Base-by-base conservation (phyloP, 2,113 vertebrate genomes). In the Arvicanthis niloticus region DNA sequence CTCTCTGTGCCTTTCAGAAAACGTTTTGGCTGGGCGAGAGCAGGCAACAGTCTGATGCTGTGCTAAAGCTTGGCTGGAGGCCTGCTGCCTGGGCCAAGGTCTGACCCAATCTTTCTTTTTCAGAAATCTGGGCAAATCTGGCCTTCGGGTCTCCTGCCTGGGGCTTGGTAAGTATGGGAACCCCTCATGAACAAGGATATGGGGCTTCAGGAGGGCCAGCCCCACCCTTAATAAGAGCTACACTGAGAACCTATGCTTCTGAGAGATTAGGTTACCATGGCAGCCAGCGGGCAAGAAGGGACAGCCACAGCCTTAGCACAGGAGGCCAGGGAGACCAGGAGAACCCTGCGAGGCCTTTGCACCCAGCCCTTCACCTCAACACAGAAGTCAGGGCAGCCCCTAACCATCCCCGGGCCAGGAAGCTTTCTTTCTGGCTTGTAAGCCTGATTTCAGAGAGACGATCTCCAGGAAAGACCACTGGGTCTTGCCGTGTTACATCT, bases 81-180 rank as follows among this genome's bases (percentile, higher is more conserved):
- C 84, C 1, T 16, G 31, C 76, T 22, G 24, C 10, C 2, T 3
- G 12, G 9, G 1, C 82, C 1, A 2, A 58, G 76, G 24, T 37
- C 86, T 97, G 48, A 97, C 21, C 16, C 84, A 0, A 4, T 31
- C 0, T 91, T 86, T 98, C 67, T 98, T 98, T 98, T 99, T 91
- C 99, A 99, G 99, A 99, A 99, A 99, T 98, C 99, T 99, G 40
- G 99, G 99, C 82, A 99, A 99, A 98, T 99, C 99, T 0, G 99
- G 99, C 94, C 98, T 99, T 97, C 99, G 99, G 16, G 99, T 99
- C 93, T 99, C 99, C 98, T 99, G 99, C 98, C 99, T 99, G 75
- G 99, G 99, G 96, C 99, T 99, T 97, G 99, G 99, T 99, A 98
- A 99, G 99, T 99, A 31, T 53, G 42, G 13, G 40, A 40, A 0